Evolutionary conservation across 2,797 vertebrate species (phyloP), one percentile per base, ranked within the genome.

Genomic region (Loris lydekkerianus): DNA sequence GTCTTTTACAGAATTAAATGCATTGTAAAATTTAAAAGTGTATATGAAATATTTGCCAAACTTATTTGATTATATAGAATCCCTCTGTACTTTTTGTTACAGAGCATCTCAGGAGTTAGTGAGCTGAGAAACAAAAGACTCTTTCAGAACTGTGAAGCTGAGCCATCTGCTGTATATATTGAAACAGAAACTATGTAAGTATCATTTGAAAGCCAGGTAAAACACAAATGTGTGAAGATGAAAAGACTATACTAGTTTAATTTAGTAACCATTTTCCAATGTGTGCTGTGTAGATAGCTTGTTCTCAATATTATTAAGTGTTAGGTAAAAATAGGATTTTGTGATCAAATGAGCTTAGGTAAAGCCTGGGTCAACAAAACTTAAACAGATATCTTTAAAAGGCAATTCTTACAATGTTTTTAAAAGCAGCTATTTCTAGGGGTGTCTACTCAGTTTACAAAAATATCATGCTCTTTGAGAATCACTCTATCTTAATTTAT

Each of bases 11-110:
- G 17, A 17, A 43, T 80, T 87, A 56, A 72, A 8, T 3, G 37
- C 34, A 49, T 49, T 61, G 27, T 91, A 29, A 92, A 95, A 94
- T 86, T 65, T 76, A 31, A 56, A 89, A 86, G 37, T 43, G 1
- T 56, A 25, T 49, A 13, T 72, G 4, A 2, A 49, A 6, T 43
- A 7, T 56, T 94, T 89, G 15, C 34, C 89, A 91, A 85, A 46
- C 21, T 11, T 77, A 65, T 69, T 72, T 10, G 3, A 70, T 73
- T 60, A 82, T 80, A 80, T 53, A 65, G 60, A 81, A 67, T 75
- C 3, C 10, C 29, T 65, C 11, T 85, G 25, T 15, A 14, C 1
- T 90, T 91, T 95, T 43, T 76, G 46, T 94, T 93, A 75, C 17
- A 76, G 37, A 63, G 31, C 11, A 88, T 75, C 11, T 91, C 53